phyloP scores from a whole-genome alignment of 2,113 vertebrate species.

The Etheostoma cragini region DNA sequence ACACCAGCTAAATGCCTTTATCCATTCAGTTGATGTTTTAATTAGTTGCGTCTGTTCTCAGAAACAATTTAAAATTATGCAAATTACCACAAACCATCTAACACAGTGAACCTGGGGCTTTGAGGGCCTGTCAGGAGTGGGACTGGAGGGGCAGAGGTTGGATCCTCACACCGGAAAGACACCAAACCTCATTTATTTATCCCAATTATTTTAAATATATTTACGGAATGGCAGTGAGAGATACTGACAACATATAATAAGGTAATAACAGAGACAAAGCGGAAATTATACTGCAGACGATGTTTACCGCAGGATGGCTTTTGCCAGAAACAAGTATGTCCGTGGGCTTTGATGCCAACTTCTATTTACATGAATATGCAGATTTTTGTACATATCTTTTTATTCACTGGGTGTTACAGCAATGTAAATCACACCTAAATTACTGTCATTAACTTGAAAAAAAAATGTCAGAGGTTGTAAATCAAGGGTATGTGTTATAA shows the following conservation, averaged over 20 bases:
- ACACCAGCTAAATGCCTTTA: background rate
- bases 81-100: background rate
- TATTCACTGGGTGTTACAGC: background rate
- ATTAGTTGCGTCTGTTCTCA: background rate
- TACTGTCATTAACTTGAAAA: background rate
- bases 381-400: background rate
- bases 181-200: conserved; percentile 3
- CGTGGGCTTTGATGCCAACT: background rate
- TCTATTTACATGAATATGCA: background rate
- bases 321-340: background rate
- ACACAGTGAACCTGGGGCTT: background rate
- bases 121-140: background rate
- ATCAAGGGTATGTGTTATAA: background rate
- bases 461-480: conserved; percentile 7
- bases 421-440: conserved; percentile 3
- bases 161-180: background rate
- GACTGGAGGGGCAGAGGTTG: background rate
- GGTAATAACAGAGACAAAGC: background rate
- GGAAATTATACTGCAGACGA: background rate
- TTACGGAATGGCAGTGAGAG: conserved; percentile 8
- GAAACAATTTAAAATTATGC: conserved; percentile 20
- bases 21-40: conserved; percentile 1
- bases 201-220: conserved; percentile 13
- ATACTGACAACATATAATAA: background rate
- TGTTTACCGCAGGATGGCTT: background rate